These are phyloP conservation scores for chimpanzee (Pan troglodytes) DNA, from an alignment of 2,113 vertebrate genomes.

Conservation along the genomic window NHGRI_mPanTro3-v2.1_pri NC_086016.1:45557001-45557500, in stretches of 20 bases:
- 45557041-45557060: background rate
- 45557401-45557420: accelerated
- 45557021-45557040: accelerated
- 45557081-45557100: background rate
- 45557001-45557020: accelerated
- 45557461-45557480: background rate
- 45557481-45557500: background rate
- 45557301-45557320: background rate
- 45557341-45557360: accelerated
- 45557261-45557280: background rate
- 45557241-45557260: too few species aligned
- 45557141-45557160: accelerated
- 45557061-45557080: accelerated
- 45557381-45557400: background rate
- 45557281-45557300: background rate
- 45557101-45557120: background rate
- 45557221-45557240: background rate
- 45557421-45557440: background rate
- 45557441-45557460: background rate
- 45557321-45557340: background rate
- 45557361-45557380: too few species aligned
- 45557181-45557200: background rate
- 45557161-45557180: background rate
- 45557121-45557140: too few species aligned
- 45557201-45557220: background rate